Evolutionary conservation across 2,888 invertebrate species (phyloP), one percentile per base, ranked within the genome.

Genomic region (Platycheirus rosarum): DNA sequence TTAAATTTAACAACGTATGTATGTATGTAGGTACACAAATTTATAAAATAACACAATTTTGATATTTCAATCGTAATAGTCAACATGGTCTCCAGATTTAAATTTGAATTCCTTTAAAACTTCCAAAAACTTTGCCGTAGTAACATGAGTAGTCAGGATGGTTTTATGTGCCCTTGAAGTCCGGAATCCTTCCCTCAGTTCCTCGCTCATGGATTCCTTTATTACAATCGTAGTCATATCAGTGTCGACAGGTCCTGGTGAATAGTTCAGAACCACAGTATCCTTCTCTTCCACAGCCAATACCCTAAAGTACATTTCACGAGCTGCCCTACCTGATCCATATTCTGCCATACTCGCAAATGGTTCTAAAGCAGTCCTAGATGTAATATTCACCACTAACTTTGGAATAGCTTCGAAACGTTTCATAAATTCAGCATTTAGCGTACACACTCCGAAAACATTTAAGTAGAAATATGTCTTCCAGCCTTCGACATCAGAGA

Each of bases 241-340:
- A 0, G 98, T 98, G 85, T 96, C 94, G 1, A 98, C 95, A 0
- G 97, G 97, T n/a, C 98, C 98, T 0, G 98, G 98, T 0, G 97
- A 95, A 91, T 98, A 98, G 90, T 95, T 98, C 48, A 98, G 89
- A 8, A 98, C 95, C 78, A 93, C 91, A 0, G 88, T 87, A 26
- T 87, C 85, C 2, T 63, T 53, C 86, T 96, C 94, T 90, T 98
- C 98, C 60, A 93, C 91, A 0, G 97, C 97, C 62, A 98, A 91
- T 2, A 95, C 95, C 87, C 93, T 93, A 88, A 98, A 97, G 89
- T 95, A 96, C 94, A 97, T 95, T 88, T 98, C 96, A 62, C 98
- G 92, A 0, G 97, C 95, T 0, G 98, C 97, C 92, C 98, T 97
- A 0, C 95, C 96, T 48, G 93, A 92, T 87, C 97, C 96, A 88